Evolutionary conservation across 2,113 vertebrate genomes (phyloP), one percentile per base, ranked within the genome.

Genomic region (Proterorhinus semilunaris): DNA sequence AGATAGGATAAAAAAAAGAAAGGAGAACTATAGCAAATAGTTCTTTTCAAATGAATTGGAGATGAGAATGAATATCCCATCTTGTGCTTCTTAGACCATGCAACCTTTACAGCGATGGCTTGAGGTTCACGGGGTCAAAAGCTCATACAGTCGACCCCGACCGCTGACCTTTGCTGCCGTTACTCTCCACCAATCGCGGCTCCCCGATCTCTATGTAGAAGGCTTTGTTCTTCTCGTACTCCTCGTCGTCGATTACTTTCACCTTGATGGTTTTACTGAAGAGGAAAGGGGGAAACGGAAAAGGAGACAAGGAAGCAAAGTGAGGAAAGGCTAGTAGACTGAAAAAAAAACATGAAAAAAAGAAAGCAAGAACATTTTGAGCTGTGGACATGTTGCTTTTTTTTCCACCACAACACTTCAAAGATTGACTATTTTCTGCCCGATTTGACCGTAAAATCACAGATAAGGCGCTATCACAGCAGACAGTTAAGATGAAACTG

Each of bases 211-310:
- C 97, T 93, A 98, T 81, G 95, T 96, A 97, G 96, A 99, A 99
- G 90, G 93, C 95, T 95, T 99, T 99, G 96, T 99, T 99, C 97
- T 99, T 99, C 94, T 99, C 97, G 91, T 99, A 99, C 88, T 99
- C 98, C 93, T 99, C 98, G 91, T 99, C 98, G 92, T 99, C 98
- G 94, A 99, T 97, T 93, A 99, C 88, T 95, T 93, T 96, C 95
- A 99, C 95, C 92, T 97, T 97, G 94, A 99, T 93, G 91, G 78
- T 96, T 97, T 99, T 98, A 95, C 98, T 99, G 95, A 93, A 74
- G 85, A 74, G 55, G 71, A 68, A 70, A 78, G 64, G 54, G 51
- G 44, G 10, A 57, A 74, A 48, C 42, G 71, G 52, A 66, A 17
- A 78, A 83, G 50, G 64, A 72, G 59, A 82, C 68, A 76, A 80